These are phyloP conservation scores for Tortricodes alternella DNA, from an alignment of 2,888 invertebrate species.

Conservation along the genomic window DNA sequence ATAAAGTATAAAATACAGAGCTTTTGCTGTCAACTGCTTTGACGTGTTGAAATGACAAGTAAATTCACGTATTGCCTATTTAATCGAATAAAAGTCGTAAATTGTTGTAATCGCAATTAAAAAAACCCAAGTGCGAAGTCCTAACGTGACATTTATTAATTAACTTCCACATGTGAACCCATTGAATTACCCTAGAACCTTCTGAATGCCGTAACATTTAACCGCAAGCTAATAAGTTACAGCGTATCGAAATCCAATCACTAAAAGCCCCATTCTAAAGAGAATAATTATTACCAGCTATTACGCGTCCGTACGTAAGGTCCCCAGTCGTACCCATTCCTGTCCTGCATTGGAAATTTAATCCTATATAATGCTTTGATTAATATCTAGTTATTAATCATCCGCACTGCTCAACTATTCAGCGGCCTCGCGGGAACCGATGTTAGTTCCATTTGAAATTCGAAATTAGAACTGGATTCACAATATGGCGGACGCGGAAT, in stretches of 20 bases:
- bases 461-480: conserved; percentile 29
- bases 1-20: too few relatives aligned
- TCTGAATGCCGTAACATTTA: background rate
- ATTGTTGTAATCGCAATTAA: too few relatives aligned
- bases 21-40: too few relatives aligned
- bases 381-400: conserved; percentile 31
- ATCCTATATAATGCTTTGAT: conserved; percentile 30
- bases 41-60: too few relatives aligned
- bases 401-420: conserved; percentile 28
- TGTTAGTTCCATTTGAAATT: conserved; percentile 30
- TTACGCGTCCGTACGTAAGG: conserved; percentile 9
- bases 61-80: too few relatives aligned
- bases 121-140: too few relatives aligned
- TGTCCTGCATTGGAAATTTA: conserved; percentile 25
- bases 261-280: conserved; percentile 19
- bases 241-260: background rate
- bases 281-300: conserved; percentile 20
- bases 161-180: background rate
- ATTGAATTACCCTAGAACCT: background rate
- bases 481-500: conserved; percentile 24
- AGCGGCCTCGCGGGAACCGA: conserved; percentile 25
- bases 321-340: conserved; percentile 12
- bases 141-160: too few relatives aligned
- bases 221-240: conserved; percentile 8
- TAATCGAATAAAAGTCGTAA: too few relatives aligned